phyloP scores from a whole-genome alignment of 2,888 invertebrate genomes.

The Drosophila ezoana region DNA sequence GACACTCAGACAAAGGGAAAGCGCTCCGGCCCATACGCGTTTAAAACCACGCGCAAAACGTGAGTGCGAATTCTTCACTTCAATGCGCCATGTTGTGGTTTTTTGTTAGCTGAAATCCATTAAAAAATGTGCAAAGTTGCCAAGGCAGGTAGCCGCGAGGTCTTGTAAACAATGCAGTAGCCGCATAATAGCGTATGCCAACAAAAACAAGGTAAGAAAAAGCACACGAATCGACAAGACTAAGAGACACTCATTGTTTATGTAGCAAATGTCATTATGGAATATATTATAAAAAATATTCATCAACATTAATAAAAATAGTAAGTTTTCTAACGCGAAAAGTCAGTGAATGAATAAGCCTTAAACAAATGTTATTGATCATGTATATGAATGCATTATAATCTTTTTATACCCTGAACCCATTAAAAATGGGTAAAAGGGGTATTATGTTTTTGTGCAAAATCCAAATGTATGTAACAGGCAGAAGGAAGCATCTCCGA shows the following conservation, averaged over 20 bases:
- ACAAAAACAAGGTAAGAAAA: conserved; percentile 33
- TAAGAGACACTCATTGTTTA: conserved; percentile 11
- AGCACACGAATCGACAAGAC: conserved; percentile 6
- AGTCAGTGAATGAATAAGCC: too few relatives aligned
- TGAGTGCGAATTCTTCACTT: conserved; percentile 84
- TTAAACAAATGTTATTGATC: too few relatives aligned
- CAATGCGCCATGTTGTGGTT: conserved; percentile 63
- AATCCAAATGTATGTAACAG: too few relatives aligned
- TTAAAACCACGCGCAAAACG: conserved; percentile 59
- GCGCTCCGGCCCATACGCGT: conserved; percentile 53
- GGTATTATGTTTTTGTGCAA: too few relatives aligned
- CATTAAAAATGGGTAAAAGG: too few relatives aligned
- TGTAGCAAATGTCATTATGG: too few relatives aligned
- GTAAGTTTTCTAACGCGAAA: too few relatives aligned
- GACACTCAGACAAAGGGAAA: conserved; percentile 40
- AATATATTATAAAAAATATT: too few relatives aligned
- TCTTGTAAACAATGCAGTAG: conserved; percentile 69
- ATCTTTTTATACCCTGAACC: too few relatives aligned
- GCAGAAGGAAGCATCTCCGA: too few relatives aligned
- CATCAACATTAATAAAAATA: too few relatives aligned
- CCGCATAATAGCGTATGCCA: conserved; percentile 65
- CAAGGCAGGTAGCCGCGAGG: conserved; percentile 61
- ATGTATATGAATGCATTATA: too few relatives aligned
- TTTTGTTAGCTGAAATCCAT: conserved; percentile 66
- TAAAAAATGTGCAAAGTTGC: conserved; percentile 75